A percentile compares a stretch with the other conserved stretches of the same genome.
Evolutionary conservation across 1,140 invertebrate genomes (phyloP).

Genomic region (Pseudoatta argentina): DNA sequence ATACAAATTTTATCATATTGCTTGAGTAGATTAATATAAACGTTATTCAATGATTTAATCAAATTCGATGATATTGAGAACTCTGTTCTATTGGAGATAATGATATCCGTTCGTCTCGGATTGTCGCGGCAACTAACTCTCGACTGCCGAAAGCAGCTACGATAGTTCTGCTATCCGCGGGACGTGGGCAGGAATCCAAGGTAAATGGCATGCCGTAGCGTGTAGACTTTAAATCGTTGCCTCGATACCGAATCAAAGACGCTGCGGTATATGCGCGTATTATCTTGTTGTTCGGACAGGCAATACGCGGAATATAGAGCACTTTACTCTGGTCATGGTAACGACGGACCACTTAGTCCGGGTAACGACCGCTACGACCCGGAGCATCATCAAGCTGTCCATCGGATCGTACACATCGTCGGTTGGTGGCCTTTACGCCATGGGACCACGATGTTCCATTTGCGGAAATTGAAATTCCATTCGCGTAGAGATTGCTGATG

Average conservation of each 20-base stretch:
- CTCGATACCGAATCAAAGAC: background rate
- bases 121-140: background rate
- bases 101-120: background rate
- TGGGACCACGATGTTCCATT: constrained; percentile 73
- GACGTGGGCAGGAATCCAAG: constrained; percentile 53
- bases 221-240: constrained; percentile 62
- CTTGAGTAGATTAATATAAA: background rate
- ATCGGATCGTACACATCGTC: constrained; percentile 24
- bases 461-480: constrained; percentile 73
- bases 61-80: background rate
- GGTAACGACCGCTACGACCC: constrained; percentile 75
- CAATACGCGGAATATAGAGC: constrained; percentile 77
- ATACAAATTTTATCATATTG: background rate
- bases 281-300: constrained; percentile 67
- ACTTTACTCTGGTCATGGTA: constrained; percentile 77
- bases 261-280: constrained; percentile 55
- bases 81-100: background rate
- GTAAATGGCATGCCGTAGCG: constrained; percentile 51
- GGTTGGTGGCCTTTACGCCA: constrained; percentile 77
- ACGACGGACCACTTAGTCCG: constrained; percentile 78
- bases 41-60: background rate
- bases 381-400: constrained; percentile 71
- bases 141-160: constrained; percentile 43
- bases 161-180: background rate
- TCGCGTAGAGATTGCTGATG: constrained; percentile 50